phyloP scores from a whole-genome alignment of 2,888 invertebrate species.

The Oegoconia quadripuncta region DNA sequence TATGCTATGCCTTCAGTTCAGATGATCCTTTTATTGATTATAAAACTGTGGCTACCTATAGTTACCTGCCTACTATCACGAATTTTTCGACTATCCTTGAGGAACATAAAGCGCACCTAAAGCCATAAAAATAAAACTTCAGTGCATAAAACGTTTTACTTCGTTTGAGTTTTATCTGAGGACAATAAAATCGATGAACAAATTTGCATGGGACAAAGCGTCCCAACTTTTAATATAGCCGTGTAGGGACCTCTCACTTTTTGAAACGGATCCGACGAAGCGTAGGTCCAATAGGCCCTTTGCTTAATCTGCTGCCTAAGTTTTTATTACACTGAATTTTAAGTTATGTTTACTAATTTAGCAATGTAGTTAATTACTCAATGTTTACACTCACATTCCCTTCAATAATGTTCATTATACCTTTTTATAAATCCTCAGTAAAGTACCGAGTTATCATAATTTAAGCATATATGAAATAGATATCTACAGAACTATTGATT shows the following conservation, averaged over 20 bases:
- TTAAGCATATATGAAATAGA: too few species aligned
- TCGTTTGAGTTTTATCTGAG: slow-evolving; percentile 38
- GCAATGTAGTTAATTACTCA: too few species aligned
- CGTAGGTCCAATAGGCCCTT: slow-evolving; percentile 4
- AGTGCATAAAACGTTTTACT: slow-evolving; percentile 32
- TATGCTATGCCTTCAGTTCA: too few species aligned
- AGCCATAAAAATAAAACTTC: slow-evolving; percentile 17
- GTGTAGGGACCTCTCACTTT: slow-evolving; percentile 30
- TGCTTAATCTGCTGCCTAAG: slow-evolving; percentile 1
- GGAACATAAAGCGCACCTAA: slow-evolving; percentile 1
- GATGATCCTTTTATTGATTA: too few species aligned
- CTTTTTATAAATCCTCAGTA: too few species aligned
- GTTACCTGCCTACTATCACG: neutral
- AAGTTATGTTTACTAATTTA: neutral
- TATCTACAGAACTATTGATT: too few species aligned
- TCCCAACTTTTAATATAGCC: slow-evolving; percentile 53
- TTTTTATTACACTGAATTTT: neutral
- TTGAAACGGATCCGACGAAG: slow-evolving; percentile 12
- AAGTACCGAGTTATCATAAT: too few species aligned
- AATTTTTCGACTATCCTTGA: neutral
- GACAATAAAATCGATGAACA: slow-evolving; percentile 52
- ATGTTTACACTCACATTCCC: too few species aligned
- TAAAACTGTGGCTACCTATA: neutral
- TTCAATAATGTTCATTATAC: too few species aligned
- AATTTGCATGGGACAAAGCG: slow-evolving; percentile 61